Evolutionary conservation across 2,113 vertebrate genomes (phyloP), one percentile per base, ranked within the genome.

Genomic region (Nesogale talazaci): DNA sequence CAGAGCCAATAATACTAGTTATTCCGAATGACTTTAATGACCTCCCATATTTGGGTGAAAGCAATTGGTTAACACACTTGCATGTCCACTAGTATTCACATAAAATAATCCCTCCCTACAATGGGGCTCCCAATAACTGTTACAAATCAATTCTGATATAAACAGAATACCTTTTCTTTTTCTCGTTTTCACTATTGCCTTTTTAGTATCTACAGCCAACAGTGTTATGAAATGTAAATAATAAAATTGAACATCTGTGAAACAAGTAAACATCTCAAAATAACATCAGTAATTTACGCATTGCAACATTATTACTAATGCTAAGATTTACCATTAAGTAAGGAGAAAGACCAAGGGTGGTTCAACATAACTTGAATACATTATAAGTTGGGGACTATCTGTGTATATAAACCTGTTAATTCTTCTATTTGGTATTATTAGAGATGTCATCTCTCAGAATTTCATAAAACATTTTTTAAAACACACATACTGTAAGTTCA

Each of bases 21-120:
- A 83, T 86, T 74, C 25, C 82, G 29, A 79, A 88, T 61, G 56
- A 23, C 31, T 80, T 85, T 88, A 93, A 85, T 82, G 72, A 72
- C 91, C 82, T 25, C 59, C 34, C 65, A 25, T 78, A 86, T 83
- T 89, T 86, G 57, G 46, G 36, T 74, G 40, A 8, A 57, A 25
- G 10, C 42, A 89, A 40, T 0, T 83, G 80, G 10, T 72, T 83
- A 89, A 29, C 36, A 69, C 89, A 14, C 34, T 20, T 85, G 42
- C 16, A 65, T 59, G 20, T 46, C 75, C 69, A n/a, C 78, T 36
- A 83, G 22, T 34, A 6, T 70, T 4, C 31, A 34, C 31, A 16
- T 19, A 70, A 29, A 17, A 16, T 19, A 34, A 14, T 34, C 67
- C 65, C 15, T 23, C 3, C 31, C 14, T 69, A 14, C 25, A 23